phyloP scores from a whole-genome alignment of 92 coral and sea anemone species.

The Montipora capitata region DNA sequence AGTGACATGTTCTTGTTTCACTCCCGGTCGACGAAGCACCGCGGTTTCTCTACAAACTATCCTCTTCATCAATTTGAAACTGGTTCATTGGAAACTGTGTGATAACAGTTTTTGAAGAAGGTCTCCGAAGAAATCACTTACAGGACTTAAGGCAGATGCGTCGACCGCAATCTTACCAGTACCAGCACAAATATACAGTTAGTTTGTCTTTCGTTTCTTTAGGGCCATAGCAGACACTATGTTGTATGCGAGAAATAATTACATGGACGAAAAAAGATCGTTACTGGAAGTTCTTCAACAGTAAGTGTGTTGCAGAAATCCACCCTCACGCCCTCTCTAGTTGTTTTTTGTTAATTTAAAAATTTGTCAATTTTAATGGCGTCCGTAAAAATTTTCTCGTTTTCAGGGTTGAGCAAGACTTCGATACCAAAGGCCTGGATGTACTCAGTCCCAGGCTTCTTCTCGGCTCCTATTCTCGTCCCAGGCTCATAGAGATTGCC shows the following conservation, averaged over 20 bases:
- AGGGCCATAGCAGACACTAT: conserved; percentile 75
- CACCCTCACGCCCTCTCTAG: background rate
- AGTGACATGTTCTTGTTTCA: no score
- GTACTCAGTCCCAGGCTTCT: conserved; percentile 73
- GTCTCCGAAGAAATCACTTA: no score
- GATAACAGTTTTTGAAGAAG: no score
- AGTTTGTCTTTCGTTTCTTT: background rate
- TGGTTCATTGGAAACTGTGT: no score
- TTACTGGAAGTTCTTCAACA: conserved; percentile 61
- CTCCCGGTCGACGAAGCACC: no score
- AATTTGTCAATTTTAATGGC: background rate
- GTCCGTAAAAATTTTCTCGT: background rate
- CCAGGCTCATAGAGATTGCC: conserved; percentile 77
- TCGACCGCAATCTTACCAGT: no score
- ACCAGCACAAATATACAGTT: background rate
- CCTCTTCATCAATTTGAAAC: no score
- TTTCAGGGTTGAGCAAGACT: conserved; percentile 70
- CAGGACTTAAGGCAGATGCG: no score
- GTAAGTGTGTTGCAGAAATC: conserved; percentile 12
- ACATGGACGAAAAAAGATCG: conserved; percentile 68
- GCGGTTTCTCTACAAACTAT: no score
- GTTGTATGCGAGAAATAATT: conserved; percentile 66
- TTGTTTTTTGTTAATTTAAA: background rate
- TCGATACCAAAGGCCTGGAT: conserved; percentile 72
- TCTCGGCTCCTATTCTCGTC: conserved; percentile 76